phyloP scores from a whole-genome alignment of 2,797 vertebrate species.

The Siniperca undulata region DNA sequence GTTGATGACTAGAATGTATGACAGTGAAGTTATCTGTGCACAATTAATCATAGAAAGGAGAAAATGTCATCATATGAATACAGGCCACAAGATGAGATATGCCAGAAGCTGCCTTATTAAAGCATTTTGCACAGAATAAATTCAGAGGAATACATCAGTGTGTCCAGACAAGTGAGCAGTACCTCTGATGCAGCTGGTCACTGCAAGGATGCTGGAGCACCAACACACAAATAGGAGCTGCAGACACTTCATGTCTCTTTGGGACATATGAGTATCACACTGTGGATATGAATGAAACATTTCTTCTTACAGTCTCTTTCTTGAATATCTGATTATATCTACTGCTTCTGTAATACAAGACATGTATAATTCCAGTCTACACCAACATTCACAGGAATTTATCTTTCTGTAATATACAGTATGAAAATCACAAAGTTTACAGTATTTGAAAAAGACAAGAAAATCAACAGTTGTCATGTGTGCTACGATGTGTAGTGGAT shows the following conservation, averaged over 20 bases:
- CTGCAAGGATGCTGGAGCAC: constrained; percentile 24
- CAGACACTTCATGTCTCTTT: constrained; percentile 48
- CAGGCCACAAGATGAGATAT: background rate
- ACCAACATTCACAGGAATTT: background rate
- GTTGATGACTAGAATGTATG: constrained; percentile 11
- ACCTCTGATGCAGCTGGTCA: constrained; percentile 37
- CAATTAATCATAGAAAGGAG: background rate
- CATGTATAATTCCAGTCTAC: background rate
- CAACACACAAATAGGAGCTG: constrained; percentile 54
- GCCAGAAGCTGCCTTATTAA: background rate
- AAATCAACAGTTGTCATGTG: background rate
- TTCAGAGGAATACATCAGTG: background rate
- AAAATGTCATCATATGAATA: background rate
- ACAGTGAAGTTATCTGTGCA: background rate
- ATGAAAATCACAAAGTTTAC: background rate
- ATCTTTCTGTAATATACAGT: background rate
- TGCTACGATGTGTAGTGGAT: constrained; percentile 2
- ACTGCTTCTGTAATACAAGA: background rate
- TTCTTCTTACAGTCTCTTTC: background rate
- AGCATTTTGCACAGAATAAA: background rate
- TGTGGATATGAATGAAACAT: constrained; percentile 7
- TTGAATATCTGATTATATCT: background rate
- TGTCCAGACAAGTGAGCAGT: background rate
- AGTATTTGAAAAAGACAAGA: constrained; percentile 8
- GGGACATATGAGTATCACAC: constrained; percentile 5